Percentiles rank a stretch among this genome's conserved stretches.
phyloP scores from a whole-genome alignment of 2,888 invertebrate genomes.

The Eristalis intricaria region DNA sequence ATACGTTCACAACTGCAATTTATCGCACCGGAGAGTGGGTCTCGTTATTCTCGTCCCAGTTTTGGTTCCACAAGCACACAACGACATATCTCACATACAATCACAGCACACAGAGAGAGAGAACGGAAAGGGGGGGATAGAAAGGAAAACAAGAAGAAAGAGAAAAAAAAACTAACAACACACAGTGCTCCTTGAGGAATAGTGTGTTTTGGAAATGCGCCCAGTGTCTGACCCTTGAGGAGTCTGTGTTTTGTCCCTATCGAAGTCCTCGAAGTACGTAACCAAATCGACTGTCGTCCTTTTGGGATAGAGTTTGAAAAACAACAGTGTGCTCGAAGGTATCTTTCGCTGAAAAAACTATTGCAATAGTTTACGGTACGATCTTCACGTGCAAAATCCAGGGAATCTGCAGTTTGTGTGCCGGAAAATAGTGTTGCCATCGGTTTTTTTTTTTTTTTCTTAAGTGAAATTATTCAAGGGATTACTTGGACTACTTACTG shows the following conservation, averaged over 20 bases:
- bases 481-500: neutral
- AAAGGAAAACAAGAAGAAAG: neutral
- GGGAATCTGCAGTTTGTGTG: slow-evolving; percentile 21
- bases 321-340: slow-evolving; percentile 21
- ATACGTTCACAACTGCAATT: slow-evolving; percentile 37
- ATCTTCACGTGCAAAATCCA: neutral
- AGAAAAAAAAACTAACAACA: slow-evolving; percentile 22
- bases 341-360: slow-evolving; percentile 22
- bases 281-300: slow-evolving; percentile 1
- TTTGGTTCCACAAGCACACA: slow-evolving; percentile 10
- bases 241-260: slow-evolving; percentile 13
- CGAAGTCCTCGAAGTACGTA: slow-evolving; percentile 2
- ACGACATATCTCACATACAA: neutral
- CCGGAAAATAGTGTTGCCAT: slow-evolving; percentile 37
- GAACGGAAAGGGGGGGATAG: neutral
- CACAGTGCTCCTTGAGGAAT: slow-evolving; percentile 3
- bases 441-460: neutral
- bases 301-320: slow-evolving; percentile 10
- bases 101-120: neutral
- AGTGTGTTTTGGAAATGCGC: slow-evolving; percentile 40
- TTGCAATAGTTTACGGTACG: slow-evolving; percentile 31
- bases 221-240: slow-evolving; percentile 39
- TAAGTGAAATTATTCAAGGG: neutral
- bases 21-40: slow-evolving; percentile 32
- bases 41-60: slow-evolving; percentile 41